Percentiles rank a stretch among this genome's conserved stretches.
Evolutionary conservation across 2,797 vertebrate genomes (phyloP).

Genomic region (Dipus sagitta): DNA sequence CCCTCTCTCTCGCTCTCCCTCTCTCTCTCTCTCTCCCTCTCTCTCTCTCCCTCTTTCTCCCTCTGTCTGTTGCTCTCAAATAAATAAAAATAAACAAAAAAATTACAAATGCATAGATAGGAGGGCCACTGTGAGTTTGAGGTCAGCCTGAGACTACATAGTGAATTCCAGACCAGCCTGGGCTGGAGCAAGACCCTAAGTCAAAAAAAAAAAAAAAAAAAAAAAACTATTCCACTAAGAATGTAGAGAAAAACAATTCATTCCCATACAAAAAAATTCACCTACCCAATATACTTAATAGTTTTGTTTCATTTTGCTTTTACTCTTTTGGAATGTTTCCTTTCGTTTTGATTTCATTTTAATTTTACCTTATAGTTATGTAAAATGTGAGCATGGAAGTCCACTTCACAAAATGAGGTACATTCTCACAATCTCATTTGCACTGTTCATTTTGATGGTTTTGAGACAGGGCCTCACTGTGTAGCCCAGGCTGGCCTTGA

Average conservation of each 20-base stretch:
- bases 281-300: not conserved
- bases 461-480: not conserved
- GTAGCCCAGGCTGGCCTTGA: not conserved
- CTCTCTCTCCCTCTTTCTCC: too few species aligned
- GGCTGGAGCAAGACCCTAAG: too few species aligned
- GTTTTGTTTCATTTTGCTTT: slow-evolving; percentile 24
- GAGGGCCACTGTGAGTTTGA: too few species aligned
- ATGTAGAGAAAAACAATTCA: slow-evolving; percentile 10
- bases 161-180: too few species aligned
- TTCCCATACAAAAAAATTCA: slow-evolving; percentile 20
- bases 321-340: not conserved
- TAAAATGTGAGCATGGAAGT: slow-evolving; percentile 37
- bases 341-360: slow-evolving; percentile 46
- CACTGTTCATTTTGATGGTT: not conserved
- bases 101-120: too few species aligned
- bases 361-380: slow-evolving; percentile 52
- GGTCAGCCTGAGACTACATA: too few species aligned
- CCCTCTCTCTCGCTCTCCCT: too few species aligned
- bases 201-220: too few species aligned
- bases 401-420: slow-evolving; percentile 47
- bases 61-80: too few species aligned
- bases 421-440: not conserved
- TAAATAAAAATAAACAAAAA: too few species aligned
- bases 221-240: not conserved
- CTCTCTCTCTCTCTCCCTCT: too few species aligned